Conservation (phyloP, 2,888 invertebrate genomes). For the Anoplius nigerrimus region DNA sequence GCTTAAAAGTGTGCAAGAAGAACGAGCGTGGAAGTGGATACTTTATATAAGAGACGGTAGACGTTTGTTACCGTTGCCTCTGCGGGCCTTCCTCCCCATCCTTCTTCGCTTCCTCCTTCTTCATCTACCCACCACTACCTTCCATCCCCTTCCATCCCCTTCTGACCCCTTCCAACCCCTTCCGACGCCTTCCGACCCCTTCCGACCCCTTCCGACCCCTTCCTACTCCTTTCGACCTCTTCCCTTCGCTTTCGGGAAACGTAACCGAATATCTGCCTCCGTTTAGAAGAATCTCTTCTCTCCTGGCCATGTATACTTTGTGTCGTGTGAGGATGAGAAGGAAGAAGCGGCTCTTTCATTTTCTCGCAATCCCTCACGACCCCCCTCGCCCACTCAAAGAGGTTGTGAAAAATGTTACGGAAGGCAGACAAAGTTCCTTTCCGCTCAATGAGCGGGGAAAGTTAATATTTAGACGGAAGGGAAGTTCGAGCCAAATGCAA, state of each 20-base stretch:
- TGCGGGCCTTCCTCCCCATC: not conserved
- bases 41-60: constrained; percentile 59
- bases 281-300: constrained; percentile 17
- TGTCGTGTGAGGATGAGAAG: not conserved
- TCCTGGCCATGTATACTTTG: not conserved
- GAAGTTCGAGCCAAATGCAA: not conserved
- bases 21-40: constrained; percentile 60
- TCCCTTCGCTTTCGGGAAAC: not conserved
- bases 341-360: not conserved
- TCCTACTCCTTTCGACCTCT: not conserved
- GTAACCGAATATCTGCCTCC: constrained; percentile 30
- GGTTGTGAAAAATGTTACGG: no score
- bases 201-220: no score
- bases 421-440: no score
- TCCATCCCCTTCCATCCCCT: no score
- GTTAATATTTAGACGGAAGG: no score
- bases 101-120: not conserved
- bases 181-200: no score
- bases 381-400: not conserved
- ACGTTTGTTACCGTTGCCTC: constrained; percentile 57
- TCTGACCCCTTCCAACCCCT: no score
- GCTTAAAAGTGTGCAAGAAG: constrained; percentile 59
- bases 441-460: no score
- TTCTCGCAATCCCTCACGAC: not conserved
- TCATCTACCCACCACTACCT: not conserved